Evolutionary conservation across 1,140 invertebrate genomes (phyloP).

Genomic region (Drosophila lacertosa): DNA sequence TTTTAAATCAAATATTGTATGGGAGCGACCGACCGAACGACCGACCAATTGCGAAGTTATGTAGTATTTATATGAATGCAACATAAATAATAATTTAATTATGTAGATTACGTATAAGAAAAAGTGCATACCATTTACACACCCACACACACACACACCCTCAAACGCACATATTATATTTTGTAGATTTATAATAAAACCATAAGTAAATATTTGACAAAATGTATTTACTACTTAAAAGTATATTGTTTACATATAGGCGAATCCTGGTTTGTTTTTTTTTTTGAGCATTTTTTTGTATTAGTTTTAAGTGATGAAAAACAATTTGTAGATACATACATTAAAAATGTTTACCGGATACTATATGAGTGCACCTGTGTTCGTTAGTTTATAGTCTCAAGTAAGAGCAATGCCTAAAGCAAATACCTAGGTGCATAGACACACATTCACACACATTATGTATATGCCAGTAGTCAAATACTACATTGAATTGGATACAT

Average conservation of each 20-base stretch:
- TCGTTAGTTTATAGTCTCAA: slow-evolving; percentile 69
- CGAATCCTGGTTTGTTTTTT: slow-evolving; percentile 34
- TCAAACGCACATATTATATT: slow-evolving; percentile 7
- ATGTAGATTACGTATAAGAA: slow-evolving; percentile 21
- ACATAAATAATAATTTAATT: slow-evolving; percentile 21
- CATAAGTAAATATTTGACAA: slow-evolving; percentile 37
- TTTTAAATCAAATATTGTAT: slow-evolving; percentile 32
- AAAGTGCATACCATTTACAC: slow-evolving; percentile 26
- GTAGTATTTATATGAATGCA: slow-evolving; percentile 44
- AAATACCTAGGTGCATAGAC: slow-evolving; percentile 39
- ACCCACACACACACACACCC: slow-evolving; percentile 13
- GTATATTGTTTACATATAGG: slow-evolving; percentile 16
- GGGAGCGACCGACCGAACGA: slow-evolving; percentile 78
- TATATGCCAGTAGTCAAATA: neutral
- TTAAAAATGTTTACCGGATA: slow-evolving; percentile 73
- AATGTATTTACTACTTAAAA: slow-evolving; percentile 4
- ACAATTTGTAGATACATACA: slow-evolving; percentile 28
- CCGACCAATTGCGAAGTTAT: slow-evolving; percentile 74
- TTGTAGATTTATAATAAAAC: slow-evolving; percentile 13
- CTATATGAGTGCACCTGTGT: slow-evolving; percentile 79
- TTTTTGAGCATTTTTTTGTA: slow-evolving; percentile 39
- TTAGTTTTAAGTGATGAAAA: slow-evolving; percentile 38
- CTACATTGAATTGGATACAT: neutral
- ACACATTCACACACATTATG: slow-evolving; percentile 18
- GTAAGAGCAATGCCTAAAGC: slow-evolving; percentile 50